phyloP scores from a whole-genome alignment of 2,113 vertebrate genomes.

The Gymnobelideus leadbeateri region DNA sequence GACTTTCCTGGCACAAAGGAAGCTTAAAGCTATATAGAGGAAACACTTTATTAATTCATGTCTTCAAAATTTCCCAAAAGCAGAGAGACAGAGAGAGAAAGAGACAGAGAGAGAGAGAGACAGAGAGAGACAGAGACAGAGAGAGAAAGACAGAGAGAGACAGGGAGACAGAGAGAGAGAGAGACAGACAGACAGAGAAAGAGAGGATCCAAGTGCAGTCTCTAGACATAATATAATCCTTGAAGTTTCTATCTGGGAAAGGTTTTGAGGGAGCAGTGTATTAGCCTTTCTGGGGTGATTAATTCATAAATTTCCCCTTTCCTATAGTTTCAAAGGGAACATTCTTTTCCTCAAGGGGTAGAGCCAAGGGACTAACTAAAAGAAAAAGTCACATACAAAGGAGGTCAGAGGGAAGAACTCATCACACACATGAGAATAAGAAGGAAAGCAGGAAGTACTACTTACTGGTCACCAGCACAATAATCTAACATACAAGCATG shows the following conservation, averaged over 20 bases:
- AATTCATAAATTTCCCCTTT: background rate
- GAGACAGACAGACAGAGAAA: background rate
- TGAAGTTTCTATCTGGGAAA: background rate
- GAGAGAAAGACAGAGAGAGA: background rate
- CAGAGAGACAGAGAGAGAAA: background rate
- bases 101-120: background rate
- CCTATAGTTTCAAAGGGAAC: background rate
- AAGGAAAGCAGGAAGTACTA: no score
- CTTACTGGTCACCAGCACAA: background rate
- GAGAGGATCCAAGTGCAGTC: background rate
- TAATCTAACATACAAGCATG: background rate
- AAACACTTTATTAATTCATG: background rate
- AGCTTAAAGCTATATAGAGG: background rate
- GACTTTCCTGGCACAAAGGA: background rate
- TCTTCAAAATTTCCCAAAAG: background rate
- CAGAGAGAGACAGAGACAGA: background rate
- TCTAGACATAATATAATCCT: background rate
- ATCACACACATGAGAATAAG: background rate
- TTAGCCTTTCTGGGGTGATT: background rate
- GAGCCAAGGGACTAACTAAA: background rate
- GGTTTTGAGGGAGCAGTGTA: background rate
- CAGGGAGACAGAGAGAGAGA: no score
- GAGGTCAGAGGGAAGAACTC: background rate
- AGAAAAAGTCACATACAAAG: background rate
- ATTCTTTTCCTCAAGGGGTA: background rate